A percentile compares a stretch with the other conserved stretches of the same genome.
These are phyloP conservation scores for Slavum lentiscoides DNA, from an alignment of 2,888 invertebrate species.

Conservation along the genomic window DNA sequence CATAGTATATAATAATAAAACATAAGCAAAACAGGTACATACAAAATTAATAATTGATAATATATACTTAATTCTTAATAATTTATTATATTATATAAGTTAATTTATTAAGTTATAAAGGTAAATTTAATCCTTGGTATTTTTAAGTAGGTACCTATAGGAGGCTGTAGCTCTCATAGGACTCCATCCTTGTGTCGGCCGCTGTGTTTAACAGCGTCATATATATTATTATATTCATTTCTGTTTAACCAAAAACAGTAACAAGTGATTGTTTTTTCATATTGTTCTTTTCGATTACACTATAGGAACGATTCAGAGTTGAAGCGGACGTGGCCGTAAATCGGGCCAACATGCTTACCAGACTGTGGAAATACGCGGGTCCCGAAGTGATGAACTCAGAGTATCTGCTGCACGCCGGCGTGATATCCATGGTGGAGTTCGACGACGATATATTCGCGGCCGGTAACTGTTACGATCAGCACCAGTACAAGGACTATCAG, in stretches of 20 bases:
- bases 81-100: too few relatives aligned
- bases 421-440: slow-evolving; percentile 90
- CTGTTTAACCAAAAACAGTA: background rate
- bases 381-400: slow-evolving; percentile 73
- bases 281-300: background rate
- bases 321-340: slow-evolving; percentile 93
- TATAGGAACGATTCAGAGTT: slow-evolving; percentile 78
- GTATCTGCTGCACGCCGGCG: slow-evolving; percentile 85
- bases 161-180: too few relatives aligned
- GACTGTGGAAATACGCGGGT: slow-evolving; percentile 88
- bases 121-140: too few relatives aligned
- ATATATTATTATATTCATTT: too few relatives aligned
- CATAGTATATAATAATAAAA: too few relatives aligned
- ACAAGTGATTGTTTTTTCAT: background rate
- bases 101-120: too few relatives aligned
- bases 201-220: too few relatives aligned
- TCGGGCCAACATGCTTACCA: slow-evolving; percentile 91
- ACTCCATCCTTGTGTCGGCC: too few relatives aligned
- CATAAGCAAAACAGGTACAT: too few relatives aligned
- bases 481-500: slow-evolving; percentile 81
- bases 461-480: slow-evolving; percentile 92
- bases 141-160: too few relatives aligned
- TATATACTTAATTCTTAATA: too few relatives aligned
- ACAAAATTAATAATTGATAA: too few relatives aligned
- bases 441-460: slow-evolving; percentile 94